phyloP scores from a whole-genome alignment of 2,113 vertebrate genomes.

The Toxostoma redivivum region DNA sequence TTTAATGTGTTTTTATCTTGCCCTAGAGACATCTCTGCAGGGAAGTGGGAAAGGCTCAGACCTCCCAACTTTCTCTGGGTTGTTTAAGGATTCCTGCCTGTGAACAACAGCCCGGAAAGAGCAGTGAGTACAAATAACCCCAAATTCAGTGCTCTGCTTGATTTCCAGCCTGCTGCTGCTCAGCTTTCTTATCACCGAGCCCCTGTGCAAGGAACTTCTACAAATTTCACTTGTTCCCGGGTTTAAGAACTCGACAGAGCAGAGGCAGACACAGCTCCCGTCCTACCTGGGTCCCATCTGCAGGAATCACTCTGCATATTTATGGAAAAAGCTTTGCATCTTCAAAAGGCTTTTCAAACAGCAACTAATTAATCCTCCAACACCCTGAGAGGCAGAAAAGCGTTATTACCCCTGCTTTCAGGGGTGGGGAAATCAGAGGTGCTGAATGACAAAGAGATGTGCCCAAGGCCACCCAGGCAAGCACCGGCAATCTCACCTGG shows the following conservation, averaged over 20 bases:
- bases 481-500: neutral
- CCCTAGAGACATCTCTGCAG: neutral
- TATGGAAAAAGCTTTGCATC: constrained; percentile 1
- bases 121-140: neutral
- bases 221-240: neutral
- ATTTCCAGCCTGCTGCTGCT: neutral
- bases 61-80: neutral
- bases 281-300: neutral
- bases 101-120: neutral
- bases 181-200: neutral
- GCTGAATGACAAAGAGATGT: constrained; percentile 48
- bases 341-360: constrained; percentile 45
- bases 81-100: neutral
- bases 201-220: neutral
- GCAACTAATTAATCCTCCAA: constrained; percentile 23
- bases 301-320: neutral
- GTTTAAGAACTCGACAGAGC: neutral
- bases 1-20: neutral
- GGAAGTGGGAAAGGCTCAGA: neutral
- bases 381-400: neutral
- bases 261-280: neutral
- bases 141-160: neutral
- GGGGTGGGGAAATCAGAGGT: constrained; percentile 20
- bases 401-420: neutral
- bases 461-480: constrained; percentile 39